Conservation (phyloP, 2,113 vertebrate species). For the Pedionomus torquatus region DNA sequence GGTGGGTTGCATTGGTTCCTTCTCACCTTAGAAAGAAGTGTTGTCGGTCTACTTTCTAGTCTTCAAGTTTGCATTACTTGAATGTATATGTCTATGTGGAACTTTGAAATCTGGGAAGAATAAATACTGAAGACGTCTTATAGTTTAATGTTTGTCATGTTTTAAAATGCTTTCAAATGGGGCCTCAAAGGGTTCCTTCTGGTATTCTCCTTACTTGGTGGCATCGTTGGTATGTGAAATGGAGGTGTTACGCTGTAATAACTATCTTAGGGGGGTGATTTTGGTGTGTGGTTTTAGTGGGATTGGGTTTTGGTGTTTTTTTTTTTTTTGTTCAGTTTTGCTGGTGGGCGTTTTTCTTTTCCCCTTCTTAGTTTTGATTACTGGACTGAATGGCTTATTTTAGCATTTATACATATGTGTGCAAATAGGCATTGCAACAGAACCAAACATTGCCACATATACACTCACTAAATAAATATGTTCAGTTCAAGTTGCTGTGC, state of each 20-base stretch:
- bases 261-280: background rate
- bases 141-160: background rate
- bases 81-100: background rate
- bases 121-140: background rate
- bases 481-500: background rate
- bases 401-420: background rate
- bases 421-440: background rate
- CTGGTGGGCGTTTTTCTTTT: background rate
- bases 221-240: background rate
- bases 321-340: background rate
- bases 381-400: background rate
- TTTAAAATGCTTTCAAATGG: background rate
- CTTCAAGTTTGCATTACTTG: background rate
- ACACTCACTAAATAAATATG: background rate
- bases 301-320: background rate
- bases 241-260: background rate
- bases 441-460: background rate
- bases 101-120: background rate
- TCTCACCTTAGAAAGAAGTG: background rate
- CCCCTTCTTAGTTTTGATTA: background rate
- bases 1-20: fast-evolving
- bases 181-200: background rate
- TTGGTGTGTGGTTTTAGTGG: background rate
- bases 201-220: background rate
- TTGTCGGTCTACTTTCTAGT: background rate